These are phyloP conservation scores for Hydraecia micacea DNA, from an alignment of 2,888 invertebrate genomes.

Conservation along the genomic window DNA sequence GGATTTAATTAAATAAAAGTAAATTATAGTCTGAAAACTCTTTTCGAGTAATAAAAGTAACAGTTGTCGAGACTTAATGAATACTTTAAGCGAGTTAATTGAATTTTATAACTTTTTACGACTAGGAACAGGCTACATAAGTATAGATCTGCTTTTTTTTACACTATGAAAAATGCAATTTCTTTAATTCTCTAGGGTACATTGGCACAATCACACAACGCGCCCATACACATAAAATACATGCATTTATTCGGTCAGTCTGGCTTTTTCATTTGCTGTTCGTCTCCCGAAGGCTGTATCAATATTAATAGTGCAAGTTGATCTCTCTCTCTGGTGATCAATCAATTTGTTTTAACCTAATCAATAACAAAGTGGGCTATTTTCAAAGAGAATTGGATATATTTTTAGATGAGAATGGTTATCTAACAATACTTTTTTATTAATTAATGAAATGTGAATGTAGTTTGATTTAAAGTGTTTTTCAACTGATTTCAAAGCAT, in stretches of 20 bases:
- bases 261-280: slow-evolving; percentile 50
- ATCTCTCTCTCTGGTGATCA: slow-evolving; percentile 41
- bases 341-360: slow-evolving; percentile 47
- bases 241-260: slow-evolving; percentile 33
- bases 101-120: slow-evolving; percentile 21
- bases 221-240: slow-evolving; percentile 23
- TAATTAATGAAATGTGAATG: neutral
- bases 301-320: slow-evolving; percentile 47
- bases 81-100: slow-evolving; percentile 27
- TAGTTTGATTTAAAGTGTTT: neutral
- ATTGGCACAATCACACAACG: slow-evolving; percentile 19
- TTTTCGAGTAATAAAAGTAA: slow-evolving; percentile 35
- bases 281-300: slow-evolving; percentile 37
- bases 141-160: neutral
- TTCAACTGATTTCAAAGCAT: neutral
- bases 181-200: slow-evolving; percentile 11
- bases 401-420: neutral
- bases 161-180: slow-evolving; percentile 29
- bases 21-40: slow-evolving; percentile 19
- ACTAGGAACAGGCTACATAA: slow-evolving; percentile 8
- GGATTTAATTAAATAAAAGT: slow-evolving; percentile 40
- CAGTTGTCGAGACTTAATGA: slow-evolving; percentile 28
- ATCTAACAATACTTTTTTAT: neutral
- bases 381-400: slow-evolving; percentile 1
- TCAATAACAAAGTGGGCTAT: slow-evolving; percentile 20